These are phyloP conservation scores for Dryoscopus gambensis DNA, from an alignment of 2,113 vertebrate species.

Conservation along the genomic window DNA sequence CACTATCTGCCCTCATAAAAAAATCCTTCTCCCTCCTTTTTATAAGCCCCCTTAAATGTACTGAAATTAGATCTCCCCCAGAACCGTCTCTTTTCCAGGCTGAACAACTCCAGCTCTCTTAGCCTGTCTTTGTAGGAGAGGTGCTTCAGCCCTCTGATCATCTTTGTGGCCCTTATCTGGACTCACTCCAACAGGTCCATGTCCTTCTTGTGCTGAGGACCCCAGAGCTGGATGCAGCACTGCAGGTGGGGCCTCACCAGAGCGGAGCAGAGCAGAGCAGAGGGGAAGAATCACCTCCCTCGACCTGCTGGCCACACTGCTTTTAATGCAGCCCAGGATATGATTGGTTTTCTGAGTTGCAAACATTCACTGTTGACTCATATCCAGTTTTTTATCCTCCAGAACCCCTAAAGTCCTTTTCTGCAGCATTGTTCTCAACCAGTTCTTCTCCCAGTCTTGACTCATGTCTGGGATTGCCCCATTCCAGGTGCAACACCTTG, in stretches of 20 bases:
- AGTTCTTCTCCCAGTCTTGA: background rate
- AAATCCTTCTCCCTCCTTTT: background rate
- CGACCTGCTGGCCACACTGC: fast-evolving
- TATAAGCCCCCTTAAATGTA: background rate
- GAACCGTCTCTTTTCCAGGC: background rate
- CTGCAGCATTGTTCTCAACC: background rate
- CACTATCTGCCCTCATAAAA: background rate
- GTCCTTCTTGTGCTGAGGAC: background rate
- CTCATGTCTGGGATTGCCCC: too few relatives aligned
- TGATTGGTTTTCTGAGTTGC: background rate
- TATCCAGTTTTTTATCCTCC: background rate
- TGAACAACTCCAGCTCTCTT: background rate
- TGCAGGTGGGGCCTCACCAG: background rate
- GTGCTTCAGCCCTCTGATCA: background rate
- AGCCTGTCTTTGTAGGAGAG: background rate
- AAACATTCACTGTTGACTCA: background rate
- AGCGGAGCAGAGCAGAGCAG: background rate
- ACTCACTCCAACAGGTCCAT: background rate
- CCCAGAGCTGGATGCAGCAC: background rate
- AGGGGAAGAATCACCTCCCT: background rate
- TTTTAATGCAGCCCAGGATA: background rate
- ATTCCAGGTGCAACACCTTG: background rate
- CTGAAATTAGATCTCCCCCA: background rate
- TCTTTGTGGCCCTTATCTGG: background rate
- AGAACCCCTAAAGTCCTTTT: background rate